These are phyloP conservation scores for Cavia porcellus DNA, from an alignment of 2,113 vertebrate genomes.

Conservation along the genomic window DNA sequence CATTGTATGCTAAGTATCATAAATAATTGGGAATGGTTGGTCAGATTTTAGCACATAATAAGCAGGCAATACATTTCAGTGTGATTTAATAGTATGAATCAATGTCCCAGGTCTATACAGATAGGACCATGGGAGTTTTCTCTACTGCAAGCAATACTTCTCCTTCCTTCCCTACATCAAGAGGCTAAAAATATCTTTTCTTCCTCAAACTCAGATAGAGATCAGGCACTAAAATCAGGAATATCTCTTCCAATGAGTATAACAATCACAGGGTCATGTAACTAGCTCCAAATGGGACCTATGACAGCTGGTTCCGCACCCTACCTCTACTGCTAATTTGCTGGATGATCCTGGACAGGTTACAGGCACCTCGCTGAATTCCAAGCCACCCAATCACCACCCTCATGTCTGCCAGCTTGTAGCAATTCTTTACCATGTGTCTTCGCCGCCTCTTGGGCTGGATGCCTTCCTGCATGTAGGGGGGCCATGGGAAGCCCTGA, in stretches of 20 bases:
- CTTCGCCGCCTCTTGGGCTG: slow-evolving; percentile 97
- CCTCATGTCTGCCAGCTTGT: not conserved
- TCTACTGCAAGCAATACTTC: not conserved
- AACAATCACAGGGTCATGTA: not conserved
- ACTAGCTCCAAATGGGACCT: not conserved
- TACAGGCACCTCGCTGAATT: not conserved
- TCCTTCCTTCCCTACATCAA: not conserved
- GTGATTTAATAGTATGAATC: not conserved
- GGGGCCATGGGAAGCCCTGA: slow-evolving; percentile 93
- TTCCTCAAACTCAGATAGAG: not conserved
- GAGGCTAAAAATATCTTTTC: not conserved
- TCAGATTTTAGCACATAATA: not conserved
- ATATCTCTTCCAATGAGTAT: not conserved
- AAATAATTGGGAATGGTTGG: not conserved
- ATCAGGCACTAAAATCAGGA: not conserved
- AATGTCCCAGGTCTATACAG: not conserved
- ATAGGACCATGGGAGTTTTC: not conserved
- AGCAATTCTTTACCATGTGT: slow-evolving; percentile 88
- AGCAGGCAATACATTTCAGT: not conserved
- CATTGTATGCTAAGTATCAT: not conserved
- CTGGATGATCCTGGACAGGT: not conserved
- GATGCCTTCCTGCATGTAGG: slow-evolving; percentile 91
- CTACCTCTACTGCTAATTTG: not conserved
- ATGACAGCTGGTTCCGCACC: not conserved
- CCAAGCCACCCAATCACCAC: not conserved